Evolutionary conservation across 2,797 vertebrate species (phyloP), one percentile per base, ranked within the genome.

Genomic region (Eulemur rubriventer): DNA sequence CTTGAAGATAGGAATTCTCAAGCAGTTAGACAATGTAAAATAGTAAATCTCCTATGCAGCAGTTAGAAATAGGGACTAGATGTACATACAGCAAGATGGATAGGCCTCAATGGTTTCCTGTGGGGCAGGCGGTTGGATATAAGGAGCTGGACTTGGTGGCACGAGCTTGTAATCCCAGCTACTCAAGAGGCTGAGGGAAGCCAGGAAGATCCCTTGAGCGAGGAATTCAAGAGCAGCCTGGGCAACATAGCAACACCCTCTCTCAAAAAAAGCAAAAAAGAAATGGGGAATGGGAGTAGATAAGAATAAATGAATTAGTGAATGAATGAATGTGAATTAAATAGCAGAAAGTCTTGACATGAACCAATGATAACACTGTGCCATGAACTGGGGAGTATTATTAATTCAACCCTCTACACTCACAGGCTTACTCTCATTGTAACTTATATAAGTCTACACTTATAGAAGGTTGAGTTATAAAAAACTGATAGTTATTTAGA

Each of bases 1-100:
- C 16, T 18, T 78, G 22, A 61, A 91, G 28, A 30, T 14, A 80
- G 26, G 12, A 50, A 57, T 89, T 92, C 52, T 91, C 61, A 94
- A 92, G 55, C 38, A 91, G 55, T 83, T 48, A 93, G 28, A 80
- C 55, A 89, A 85, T 20, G 1, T 81, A 70, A 88, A 92, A 91
- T 24, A 50, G 18, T 50, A 65, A 80, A 50, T 86, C 48, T 41
- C 48, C 76, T 78, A 35, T 55, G 61, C 8, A 70, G 14, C 46
- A 69, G 46, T 89, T 65, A 92, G 35, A 93, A 63, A 87, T 46
- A 86, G 24, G 69, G 52, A 75, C 55, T 65, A 35, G 38, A 65
- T 26, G 35, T 38, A 55, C 2, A 72, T 14, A 55, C 7, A 24
- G 17, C 2, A 70, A 87, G 69, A 70, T 4, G 41, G 24, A 50